Evolutionary conservation across 1,140 invertebrate genomes (phyloP).

Genomic region (Antheraea mylitta): DNA sequence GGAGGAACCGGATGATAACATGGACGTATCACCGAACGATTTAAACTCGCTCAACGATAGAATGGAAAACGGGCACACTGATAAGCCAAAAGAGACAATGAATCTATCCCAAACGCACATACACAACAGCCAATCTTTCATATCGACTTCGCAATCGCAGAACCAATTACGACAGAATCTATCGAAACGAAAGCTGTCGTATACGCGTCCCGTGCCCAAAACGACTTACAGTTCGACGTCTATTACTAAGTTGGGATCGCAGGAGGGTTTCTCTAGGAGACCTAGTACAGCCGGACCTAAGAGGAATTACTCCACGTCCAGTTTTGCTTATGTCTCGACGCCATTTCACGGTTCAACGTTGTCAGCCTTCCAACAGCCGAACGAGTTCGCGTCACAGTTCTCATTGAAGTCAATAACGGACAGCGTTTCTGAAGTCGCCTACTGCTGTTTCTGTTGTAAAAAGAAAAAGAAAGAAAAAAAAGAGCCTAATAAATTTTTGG

Average conservation of each 20-base stretch:
- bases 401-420: conserved; percentile 84
- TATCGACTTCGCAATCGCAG: conserved; percentile 16
- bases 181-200: conserved; percentile 60
- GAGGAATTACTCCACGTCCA: conserved; percentile 86
- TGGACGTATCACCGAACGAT: conserved; percentile 51
- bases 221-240: conserved; percentile 50
- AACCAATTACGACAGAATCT: conserved; percentile 49
- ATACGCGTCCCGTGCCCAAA: conserved; percentile 51
- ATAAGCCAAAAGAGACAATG: conserved; percentile 11
- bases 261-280: conserved; percentile 53
- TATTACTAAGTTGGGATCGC: conserved; percentile 52
- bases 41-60: conserved; percentile 26
- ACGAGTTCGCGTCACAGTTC: conserved; percentile 87
- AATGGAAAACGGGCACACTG: conserved; percentile 34
- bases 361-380: conserved; percentile 83
- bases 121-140: conserved; percentile 36
- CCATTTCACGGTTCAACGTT: conserved; percentile 90
- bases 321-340: conserved; percentile 89
- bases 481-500: conserved; percentile 84
- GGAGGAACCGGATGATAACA: conserved; percentile 73
- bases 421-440: conserved; percentile 73
- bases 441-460: conserved; percentile 72
- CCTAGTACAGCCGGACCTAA: conserved; percentile 68
- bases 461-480: conserved; percentile 56
- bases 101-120: conserved; percentile 33